A percentile compares a stretch with the other conserved stretches of the same genome.
These are phyloP conservation scores for Xiphydria camelus DNA, from an alignment of 2,888 invertebrate genomes.

Conservation along the genomic window DNA sequence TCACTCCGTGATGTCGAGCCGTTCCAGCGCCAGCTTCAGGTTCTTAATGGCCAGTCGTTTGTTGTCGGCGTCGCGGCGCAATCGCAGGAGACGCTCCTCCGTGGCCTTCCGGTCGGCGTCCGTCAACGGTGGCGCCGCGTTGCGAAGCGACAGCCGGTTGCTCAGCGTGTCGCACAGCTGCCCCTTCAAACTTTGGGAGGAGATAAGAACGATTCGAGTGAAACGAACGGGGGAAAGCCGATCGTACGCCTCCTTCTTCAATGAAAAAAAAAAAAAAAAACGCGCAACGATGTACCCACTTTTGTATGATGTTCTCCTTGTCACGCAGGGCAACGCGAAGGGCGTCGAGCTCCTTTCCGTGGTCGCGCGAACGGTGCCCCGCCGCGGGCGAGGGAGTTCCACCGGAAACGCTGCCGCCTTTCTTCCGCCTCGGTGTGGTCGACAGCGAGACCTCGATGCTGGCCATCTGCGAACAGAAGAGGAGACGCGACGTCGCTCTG, in stretches of 20 bases:
- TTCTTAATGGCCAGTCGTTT: slow-evolving; percentile 80
- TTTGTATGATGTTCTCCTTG: slow-evolving; percentile 83
- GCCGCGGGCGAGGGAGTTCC: slow-evolving; percentile 44
- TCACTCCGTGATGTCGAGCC: slow-evolving; percentile 87
- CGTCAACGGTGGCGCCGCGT: slow-evolving; percentile 55
- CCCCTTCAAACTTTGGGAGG: slow-evolving; percentile 64
- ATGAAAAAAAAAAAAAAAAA: slow-evolving; percentile 6
- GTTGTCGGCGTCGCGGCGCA: slow-evolving; percentile 73
- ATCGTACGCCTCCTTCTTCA: too few species aligned
- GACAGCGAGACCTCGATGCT: slow-evolving; percentile 81
- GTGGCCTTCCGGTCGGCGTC: slow-evolving; percentile 64
- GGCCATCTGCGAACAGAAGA: slow-evolving; percentile 80
- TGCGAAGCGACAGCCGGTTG: slow-evolving; percentile 57
- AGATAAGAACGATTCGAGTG: too few species aligned
- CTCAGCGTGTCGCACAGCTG: slow-evolving; percentile 68
- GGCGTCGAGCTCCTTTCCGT: slow-evolving; percentile 69
- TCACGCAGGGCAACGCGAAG: slow-evolving; percentile 73
- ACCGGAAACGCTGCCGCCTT: slow-evolving; percentile 59
- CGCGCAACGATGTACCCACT: slow-evolving; percentile 53
- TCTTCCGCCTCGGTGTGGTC: slow-evolving; percentile 66
- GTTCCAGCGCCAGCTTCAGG: slow-evolving; percentile 76
- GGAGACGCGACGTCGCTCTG: too few species aligned
- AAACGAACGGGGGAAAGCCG: too few species aligned
- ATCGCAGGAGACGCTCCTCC: slow-evolving; percentile 65
- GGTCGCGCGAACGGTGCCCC: slow-evolving; percentile 50